Base-by-base conservation (phyloP, 1,140 invertebrate species). In the Panulirus ornatus region DNA sequence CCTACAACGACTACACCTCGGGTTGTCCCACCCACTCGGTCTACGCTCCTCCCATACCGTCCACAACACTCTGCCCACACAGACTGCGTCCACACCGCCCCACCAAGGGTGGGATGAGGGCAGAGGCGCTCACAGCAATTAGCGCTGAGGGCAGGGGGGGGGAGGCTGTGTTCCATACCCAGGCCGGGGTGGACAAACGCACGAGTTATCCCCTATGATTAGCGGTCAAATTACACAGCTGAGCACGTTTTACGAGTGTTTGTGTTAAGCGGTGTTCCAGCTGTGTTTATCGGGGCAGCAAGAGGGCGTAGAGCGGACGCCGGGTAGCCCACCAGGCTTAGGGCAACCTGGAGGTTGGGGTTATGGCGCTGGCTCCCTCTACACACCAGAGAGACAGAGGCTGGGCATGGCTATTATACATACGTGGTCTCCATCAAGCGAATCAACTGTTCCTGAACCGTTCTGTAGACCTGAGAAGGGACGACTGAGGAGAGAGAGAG, bases 201-300 rank as follows among this genome's bases (percentile, higher is more conserved):
- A 63, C 34, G 81, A 83, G 19, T 66, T 63, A 36, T 83, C 38
- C 54, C 81, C 81, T 83, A n/a, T 83, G 34, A 83, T 83, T 83
- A 83, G 51, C 16, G 27, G 38, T n/a, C n/a, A 38, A 63, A 83
- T 83, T 83, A 83, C 58, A 83, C 34, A 51, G 22, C 81, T 47
- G 81, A 14, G 78, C 44, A n/a, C 27, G 40, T 27, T 51, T n/a
- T n/a, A n/a, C n/a, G n/a, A n/a, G n/a, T n/a, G n/a, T n/a, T n/a
- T n/a, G 44, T 34, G 78, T 51, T 81, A 54, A 81, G 78, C 51
- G 78, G 51, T n/a, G 30, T 81, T 54, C 78, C 44, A 27, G 44
- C 78, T n/a, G 51, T 81, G 70, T 73, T 73, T 73, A 73, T 34
- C 42, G 70, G 36, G 70, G 70, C 30, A 38, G 34, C 14, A 73